phyloP scores from a whole-genome alignment of 1,140 invertebrate species.

The Octopus bimaculoides region DNA sequence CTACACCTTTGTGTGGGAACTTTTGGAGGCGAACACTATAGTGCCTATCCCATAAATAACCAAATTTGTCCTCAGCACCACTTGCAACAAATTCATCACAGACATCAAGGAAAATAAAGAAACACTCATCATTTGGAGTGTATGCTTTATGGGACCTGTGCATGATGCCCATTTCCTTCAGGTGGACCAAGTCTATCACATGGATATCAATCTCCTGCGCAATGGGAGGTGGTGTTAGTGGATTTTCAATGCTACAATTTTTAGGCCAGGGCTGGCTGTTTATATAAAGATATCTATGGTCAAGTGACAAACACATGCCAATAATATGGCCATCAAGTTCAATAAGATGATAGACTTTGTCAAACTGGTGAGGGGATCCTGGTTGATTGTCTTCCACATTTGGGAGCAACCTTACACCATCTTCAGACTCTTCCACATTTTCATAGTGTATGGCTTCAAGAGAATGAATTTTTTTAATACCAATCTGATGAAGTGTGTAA shows the following conservation, averaged over 20 bases:
- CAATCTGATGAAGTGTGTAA: constrained; percentile 84
- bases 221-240: constrained; percentile 79
- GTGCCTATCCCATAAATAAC: constrained; percentile 83
- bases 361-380: constrained; percentile 48
- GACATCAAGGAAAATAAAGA: constrained; percentile 86
- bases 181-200: constrained; percentile 78
- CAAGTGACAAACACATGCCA: constrained; percentile 83
- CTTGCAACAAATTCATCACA: constrained; percentile 83
- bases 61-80: constrained; percentile 82
- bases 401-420: constrained; percentile 29
- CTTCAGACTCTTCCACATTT: background rate
- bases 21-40: constrained; percentile 78
- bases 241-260: constrained; percentile 75
- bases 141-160: constrained; percentile 81
- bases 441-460: constrained; percentile 19
- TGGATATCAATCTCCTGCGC: constrained; percentile 89
- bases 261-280: constrained; percentile 84
- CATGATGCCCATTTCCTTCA: constrained; percentile 78
- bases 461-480: constrained; percentile 76
- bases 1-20: constrained; percentile 77
- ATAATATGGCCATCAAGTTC: constrained; percentile 88
- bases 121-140: constrained; percentile 84
- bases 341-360: constrained; percentile 78
- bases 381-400: constrained; percentile 33
- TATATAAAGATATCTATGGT: constrained; percentile 84